A percentile compares a stretch with the other conserved stretches of the same genome.
phyloP scores from a whole-genome alignment of 2,113 vertebrate genomes.

The human (Homo sapiens) region DNA sequence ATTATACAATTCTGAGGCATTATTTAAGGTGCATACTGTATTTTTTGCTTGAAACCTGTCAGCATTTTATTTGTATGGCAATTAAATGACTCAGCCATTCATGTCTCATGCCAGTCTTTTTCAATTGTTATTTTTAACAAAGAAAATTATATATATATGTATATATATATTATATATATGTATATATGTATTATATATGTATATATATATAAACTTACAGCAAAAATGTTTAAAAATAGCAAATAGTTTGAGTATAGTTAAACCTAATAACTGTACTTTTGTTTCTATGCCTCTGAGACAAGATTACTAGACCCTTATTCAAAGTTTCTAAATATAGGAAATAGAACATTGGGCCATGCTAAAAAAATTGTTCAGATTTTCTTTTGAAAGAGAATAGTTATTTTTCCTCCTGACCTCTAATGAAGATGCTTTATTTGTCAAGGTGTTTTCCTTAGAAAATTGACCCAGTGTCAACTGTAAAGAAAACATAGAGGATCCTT shows the following conservation, averaged over 20 bases:
- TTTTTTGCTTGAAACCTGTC: constrained; percentile 5
- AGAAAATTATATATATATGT: background rate
- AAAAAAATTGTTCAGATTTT: background rate
- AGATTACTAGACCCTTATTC: background rate
- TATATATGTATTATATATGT: background rate
- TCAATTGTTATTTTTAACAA: background rate
- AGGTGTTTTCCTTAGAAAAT: background rate
- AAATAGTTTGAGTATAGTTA: background rate
- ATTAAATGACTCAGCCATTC: background rate
- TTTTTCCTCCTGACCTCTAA: background rate
- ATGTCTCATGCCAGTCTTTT: background rate
- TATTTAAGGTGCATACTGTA: background rate
- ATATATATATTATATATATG: background rate
- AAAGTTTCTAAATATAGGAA: background rate
- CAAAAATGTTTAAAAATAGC: background rate
- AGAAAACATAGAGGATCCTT: background rate
- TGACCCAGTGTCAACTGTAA: background rate
- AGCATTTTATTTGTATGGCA: background rate
- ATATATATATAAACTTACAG: background rate
- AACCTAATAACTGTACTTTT: background rate
- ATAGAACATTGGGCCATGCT: background rate
- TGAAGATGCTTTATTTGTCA: background rate
- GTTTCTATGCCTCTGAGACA: background rate
- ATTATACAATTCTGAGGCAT: background rate
- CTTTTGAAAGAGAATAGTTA: background rate